phyloP scores from a whole-genome alignment of 2,797 vertebrate genomes.

The Myoxocephalus aenaeus region DNA sequence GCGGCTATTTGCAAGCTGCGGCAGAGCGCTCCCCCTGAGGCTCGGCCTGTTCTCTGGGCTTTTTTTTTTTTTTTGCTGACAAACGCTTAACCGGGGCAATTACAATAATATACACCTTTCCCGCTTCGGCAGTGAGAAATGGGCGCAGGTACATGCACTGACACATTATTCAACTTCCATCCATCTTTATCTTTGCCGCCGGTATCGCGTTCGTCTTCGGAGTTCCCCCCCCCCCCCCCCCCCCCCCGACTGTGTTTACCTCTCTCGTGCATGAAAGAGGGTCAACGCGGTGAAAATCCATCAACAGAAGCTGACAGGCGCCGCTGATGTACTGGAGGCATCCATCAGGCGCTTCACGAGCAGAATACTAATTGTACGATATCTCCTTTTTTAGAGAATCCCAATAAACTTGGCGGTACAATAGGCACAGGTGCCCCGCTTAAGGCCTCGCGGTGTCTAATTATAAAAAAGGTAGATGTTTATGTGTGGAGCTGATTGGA shows the following conservation, averaged over 20 bases:
- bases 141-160: constrained; percentile 66
- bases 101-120: constrained; percentile 79
- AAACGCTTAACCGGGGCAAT: constrained; percentile 73
- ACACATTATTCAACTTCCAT: constrained; percentile 68
- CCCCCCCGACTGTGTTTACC: constrained; percentile 45
- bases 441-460: constrained; percentile 38
- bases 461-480: constrained; percentile 63
- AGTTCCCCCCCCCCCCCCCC: neutral
- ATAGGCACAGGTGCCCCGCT: constrained; percentile 60
- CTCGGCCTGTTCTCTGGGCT: constrained; percentile 57
- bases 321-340: constrained; percentile 53
- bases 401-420: constrained; percentile 25
- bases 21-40: constrained; percentile 51
- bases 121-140: constrained; percentile 63
- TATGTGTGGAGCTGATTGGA: constrained; percentile 74
- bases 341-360: constrained; percentile 48
- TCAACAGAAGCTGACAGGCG: constrained; percentile 45
- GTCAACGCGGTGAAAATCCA: constrained; percentile 51
- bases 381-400: constrained; percentile 29
- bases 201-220: constrained; percentile 43
- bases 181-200: constrained; percentile 56
- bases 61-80: constrained; percentile 48
- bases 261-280: constrained; percentile 47
- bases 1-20: constrained; percentile 46
- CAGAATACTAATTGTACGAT: constrained; percentile 52